Conservation (phyloP, 2,888 invertebrate genomes). For the Caenorhabditis virilis region DNA sequence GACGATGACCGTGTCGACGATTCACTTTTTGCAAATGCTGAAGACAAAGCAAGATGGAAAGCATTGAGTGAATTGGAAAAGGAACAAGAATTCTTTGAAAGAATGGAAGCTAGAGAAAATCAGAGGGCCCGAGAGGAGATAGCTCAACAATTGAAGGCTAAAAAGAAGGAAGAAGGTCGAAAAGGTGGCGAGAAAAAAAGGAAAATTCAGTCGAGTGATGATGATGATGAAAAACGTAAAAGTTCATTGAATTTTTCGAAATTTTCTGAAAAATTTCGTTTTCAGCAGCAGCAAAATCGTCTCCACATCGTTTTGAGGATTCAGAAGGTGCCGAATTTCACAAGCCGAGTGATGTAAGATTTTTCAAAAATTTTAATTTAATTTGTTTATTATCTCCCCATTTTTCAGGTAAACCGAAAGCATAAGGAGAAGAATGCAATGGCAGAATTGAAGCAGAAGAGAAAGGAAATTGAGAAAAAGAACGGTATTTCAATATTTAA, state of each 20-base stretch:
- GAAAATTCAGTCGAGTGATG: slow-evolving; percentile 74
- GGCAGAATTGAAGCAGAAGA: slow-evolving; percentile 84
- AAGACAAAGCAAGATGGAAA: slow-evolving; percentile 85
- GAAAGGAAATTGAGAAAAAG: slow-evolving; percentile 81
- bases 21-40: slow-evolving; percentile 88
- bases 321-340: slow-evolving; percentile 47
- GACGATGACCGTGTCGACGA: slow-evolving; percentile 27
- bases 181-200: slow-evolving; percentile 69
- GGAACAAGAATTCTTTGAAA: slow-evolving; percentile 93
- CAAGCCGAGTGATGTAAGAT: slow-evolving; percentile 41
- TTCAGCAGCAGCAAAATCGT: too few relatives aligned
- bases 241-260: slow-evolving; percentile 15
- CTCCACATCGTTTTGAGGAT: too few relatives aligned
- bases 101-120: slow-evolving; percentile 90
- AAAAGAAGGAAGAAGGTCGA: slow-evolving; percentile 16
- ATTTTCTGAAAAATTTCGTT: too few relatives aligned
- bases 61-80: slow-evolving; percentile 94
- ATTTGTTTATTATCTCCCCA: not conserved
- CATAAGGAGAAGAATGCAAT: slow-evolving; percentile 86
- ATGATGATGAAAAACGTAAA: slow-evolving; percentile 64
- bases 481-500: slow-evolving; percentile 69
- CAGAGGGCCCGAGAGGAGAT: slow-evolving; percentile 76
- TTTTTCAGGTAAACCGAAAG: slow-evolving; percentile 49
- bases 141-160: slow-evolving; percentile 30
- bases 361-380: not conserved